phyloP scores from a whole-genome alignment of 2,113 vertebrate species.

The Cheirogaleus medius region DNA sequence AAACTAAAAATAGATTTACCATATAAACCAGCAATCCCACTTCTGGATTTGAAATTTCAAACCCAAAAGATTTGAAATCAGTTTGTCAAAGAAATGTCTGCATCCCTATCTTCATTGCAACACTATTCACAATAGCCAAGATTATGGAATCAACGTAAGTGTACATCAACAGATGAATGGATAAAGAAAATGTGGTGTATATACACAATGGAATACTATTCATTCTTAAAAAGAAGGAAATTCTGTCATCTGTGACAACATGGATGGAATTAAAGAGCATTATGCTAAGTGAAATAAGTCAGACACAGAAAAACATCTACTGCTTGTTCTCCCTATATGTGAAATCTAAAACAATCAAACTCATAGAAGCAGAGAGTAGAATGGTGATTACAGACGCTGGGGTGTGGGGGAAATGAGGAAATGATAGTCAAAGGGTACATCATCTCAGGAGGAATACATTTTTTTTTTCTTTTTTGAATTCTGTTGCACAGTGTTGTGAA shows the following conservation, averaged over 20 bases:
- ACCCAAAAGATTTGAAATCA: not conserved
- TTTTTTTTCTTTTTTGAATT: not conserved
- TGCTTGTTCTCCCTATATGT: not conserved
- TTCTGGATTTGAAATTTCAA: not conserved
- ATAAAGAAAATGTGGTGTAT: not conserved
- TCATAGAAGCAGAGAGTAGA: not conserved
- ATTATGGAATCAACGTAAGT: not conserved
- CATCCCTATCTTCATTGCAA: not conserved
- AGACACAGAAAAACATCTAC: not conserved
- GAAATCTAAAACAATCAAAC: not conserved
- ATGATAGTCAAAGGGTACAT: not conserved
- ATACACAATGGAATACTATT: not conserved
- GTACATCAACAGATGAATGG: not conserved
- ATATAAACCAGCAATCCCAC: not conserved
- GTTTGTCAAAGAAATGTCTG: not conserved
- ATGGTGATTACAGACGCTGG: not conserved
- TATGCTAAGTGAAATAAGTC: not conserved
- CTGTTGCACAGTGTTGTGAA: not conserved
- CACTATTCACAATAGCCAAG: not conserved
- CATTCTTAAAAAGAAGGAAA: not conserved
- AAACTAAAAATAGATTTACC: not conserved
- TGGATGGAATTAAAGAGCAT: not conserved
- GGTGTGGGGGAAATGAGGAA: not conserved
- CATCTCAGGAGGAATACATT: not conserved
- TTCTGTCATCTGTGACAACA: not conserved